Conservation (phyloP, 2,888 invertebrate species). For the Sicus ferrugineus region DNA sequence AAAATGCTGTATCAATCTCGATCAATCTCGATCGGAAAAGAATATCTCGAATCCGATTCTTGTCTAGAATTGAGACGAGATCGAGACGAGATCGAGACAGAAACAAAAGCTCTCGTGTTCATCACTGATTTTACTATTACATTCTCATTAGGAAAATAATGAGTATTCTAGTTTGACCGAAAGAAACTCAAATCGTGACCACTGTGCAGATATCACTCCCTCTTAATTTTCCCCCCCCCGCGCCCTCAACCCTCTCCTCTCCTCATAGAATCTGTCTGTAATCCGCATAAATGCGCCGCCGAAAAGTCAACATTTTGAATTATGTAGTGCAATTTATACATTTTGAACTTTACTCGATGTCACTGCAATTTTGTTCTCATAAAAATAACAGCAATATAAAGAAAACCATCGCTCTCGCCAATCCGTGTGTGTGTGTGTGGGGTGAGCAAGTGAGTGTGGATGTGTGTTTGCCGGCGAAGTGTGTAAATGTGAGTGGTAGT, state of each 20-base stretch:
- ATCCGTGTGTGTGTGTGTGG: not conserved
- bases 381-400: conserved; percentile 23
- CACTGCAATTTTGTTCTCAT: conserved; percentile 10
- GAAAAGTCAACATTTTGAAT: conserved; percentile 58
- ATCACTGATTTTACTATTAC: not conserved
- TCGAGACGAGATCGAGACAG: too few species aligned
- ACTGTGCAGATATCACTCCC: not conserved
- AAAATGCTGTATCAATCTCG: too few species aligned
- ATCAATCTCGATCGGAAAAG: too few species aligned
- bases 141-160: too few species aligned
- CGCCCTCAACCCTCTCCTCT: not conserved
- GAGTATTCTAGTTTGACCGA: too few species aligned
- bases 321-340: conserved; percentile 58
- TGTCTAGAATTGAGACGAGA: too few species aligned
- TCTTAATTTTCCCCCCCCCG: not conserved
- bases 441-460: too few species aligned
- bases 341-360: conserved; percentile 36
- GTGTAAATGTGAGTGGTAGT: too few species aligned
- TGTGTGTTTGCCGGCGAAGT: too few species aligned
- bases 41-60: too few species aligned
- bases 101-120: too few species aligned
- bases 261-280: conserved; percentile 8
- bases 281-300: conserved; percentile 40
- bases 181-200: too few species aligned
- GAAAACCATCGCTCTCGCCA: conserved; percentile 19